Base-by-base conservation (phyloP, 2,797 vertebrate genomes). In the Adelosebastes latens region DNA sequence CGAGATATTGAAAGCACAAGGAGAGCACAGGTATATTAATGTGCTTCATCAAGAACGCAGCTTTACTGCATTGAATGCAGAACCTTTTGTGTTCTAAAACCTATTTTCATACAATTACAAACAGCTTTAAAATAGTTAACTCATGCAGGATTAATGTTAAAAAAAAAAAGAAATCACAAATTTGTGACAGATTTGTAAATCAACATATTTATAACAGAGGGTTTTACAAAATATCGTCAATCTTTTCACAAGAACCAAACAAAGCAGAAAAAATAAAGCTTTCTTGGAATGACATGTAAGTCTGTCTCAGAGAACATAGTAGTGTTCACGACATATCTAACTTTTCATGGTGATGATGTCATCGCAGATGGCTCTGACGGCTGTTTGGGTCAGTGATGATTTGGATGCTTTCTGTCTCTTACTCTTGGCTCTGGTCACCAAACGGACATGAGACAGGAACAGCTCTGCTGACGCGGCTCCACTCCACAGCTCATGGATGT, bases 401-500 rank as follows among this genome's bases (percentile, higher is more conserved):
- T 79, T 92, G 36, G 85, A 59, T 8, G 65, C 73, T 80, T 88
- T 89, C 36, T 16, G 58, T 53, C 20, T 72, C 39, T 83, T 83
- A 72, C 55, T 34, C 36, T 83, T 77, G 77, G 84, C 24, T 81
- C 39, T 63, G 34, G 79, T 87, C 72, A 96, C 89, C 80, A 94
- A 80, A 42, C 22, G 12, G 68, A 94, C 88, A 11, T 96, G 95
- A 27, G 83, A 87, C 76, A 94, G 84, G 82, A 96, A 95, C 58
- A 96, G 86, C 25, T 93, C 88, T 7, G 95, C 83, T 2, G 92
- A 92, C 0, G 55, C 3, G 8, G 91, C 92, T 52, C 94, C 95
- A 3, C 92, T 95, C 96, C 95, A 96, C 78, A 94, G 13, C 79
- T 96, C 96, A 74, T 94, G 92, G 78, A 96, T 76, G 89, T 95